Percentiles rank a stretch among this genome's conserved stretches.
These are phyloP conservation scores for Steatornis caripensis DNA, from an alignment of 2,113 vertebrate genomes.

Conservation along the genomic window DNA sequence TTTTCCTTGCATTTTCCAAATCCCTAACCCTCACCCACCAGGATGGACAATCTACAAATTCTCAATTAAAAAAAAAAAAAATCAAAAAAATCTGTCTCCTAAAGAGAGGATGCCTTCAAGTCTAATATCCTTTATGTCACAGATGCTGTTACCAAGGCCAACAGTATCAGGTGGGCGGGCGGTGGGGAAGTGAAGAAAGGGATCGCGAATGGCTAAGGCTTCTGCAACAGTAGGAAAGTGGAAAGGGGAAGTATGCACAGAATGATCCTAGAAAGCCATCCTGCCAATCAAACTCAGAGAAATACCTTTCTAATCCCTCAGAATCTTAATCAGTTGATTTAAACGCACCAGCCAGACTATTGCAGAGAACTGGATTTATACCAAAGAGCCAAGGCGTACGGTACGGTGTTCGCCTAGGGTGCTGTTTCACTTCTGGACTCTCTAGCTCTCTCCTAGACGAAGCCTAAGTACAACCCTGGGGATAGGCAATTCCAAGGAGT, in stretches of 20 bases:
- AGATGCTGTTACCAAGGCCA: background rate
- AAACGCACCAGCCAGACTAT: background rate
- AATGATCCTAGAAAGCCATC: background rate
- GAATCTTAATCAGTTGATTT: background rate
- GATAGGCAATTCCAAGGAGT: background rate
- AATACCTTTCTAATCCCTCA: background rate
- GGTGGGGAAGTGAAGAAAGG: background rate
- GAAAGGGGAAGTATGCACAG: background rate
- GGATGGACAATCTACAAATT: background rate
- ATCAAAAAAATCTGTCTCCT: background rate
- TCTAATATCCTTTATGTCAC: background rate
- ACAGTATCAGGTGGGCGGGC: background rate
- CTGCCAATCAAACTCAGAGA: background rate
- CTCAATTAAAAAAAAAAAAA: background rate
- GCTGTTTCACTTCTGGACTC: background rate
- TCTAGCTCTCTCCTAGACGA: background rate
- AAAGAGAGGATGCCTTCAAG: background rate
- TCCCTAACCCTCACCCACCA: background rate
- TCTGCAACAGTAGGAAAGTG: background rate
- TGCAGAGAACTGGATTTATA: background rate
- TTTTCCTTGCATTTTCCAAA: background rate
- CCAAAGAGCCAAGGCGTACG: background rate
- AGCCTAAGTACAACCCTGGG: background rate
- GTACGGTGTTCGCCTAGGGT: background rate
- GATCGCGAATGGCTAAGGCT: background rate